Evolutionary conservation across 2,888 invertebrate species (phyloP).

Genomic region (Melinaea marsaeus): DNA sequence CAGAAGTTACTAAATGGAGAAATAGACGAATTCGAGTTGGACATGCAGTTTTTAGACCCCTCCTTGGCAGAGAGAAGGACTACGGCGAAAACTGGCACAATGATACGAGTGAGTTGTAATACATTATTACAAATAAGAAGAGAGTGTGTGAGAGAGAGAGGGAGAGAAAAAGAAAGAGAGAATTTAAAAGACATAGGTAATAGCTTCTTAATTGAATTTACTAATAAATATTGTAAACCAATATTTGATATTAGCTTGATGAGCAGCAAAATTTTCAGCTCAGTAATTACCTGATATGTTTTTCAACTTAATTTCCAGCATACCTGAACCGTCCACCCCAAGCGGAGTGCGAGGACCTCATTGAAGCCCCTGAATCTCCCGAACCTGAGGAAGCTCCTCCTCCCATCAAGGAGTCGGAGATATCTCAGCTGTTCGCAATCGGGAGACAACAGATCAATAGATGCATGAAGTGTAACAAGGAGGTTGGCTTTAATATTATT

Average conservation of each 20-base stretch:
- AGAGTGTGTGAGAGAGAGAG: background rate
- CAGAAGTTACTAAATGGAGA: conserved; percentile 55
- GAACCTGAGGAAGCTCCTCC: background rate
- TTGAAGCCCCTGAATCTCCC: background rate
- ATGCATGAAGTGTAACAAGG: conserved; percentile 90
- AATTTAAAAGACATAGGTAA: too few species aligned
- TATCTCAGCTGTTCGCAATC: conserved; percentile 89
- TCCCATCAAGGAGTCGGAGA: conserved; percentile 82
- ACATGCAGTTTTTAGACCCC: conserved; percentile 60
- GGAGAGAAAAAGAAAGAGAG: too few species aligned
- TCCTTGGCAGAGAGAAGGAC: conserved; percentile 44
- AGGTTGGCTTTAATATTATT: conserved; percentile 68
- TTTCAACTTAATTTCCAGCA: background rate
- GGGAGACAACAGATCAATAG: conserved; percentile 88
- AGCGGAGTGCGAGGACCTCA: conserved; percentile 1
- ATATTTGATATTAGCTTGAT: too few species aligned
- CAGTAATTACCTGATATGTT: background rate
- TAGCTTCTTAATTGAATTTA: too few species aligned
- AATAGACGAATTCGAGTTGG: conserved; percentile 79
- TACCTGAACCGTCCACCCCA: conserved; percentile 1
- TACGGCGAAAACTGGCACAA: conserved; percentile 59
- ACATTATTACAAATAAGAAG: conserved; percentile 34
- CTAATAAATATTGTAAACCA: background rate
- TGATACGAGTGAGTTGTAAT: conserved; percentile 51
- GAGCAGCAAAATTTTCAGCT: too few species aligned